phyloP scores from a whole-genome alignment of 2,888 invertebrate species.

The Ferdinandea cuprea region DNA sequence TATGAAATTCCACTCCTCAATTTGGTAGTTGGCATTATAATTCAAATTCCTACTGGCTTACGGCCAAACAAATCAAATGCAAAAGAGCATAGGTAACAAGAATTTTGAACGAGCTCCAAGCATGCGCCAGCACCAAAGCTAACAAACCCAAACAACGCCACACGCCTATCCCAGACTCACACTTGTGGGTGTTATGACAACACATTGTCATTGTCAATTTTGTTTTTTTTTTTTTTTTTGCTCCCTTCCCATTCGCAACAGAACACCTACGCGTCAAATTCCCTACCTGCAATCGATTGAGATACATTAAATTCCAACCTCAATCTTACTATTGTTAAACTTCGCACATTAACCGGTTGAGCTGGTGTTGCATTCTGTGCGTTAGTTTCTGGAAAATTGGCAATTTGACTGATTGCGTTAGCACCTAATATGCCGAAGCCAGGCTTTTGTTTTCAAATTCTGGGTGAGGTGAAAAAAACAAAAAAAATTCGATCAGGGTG shows the following conservation, averaged over 20 bases:
- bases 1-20: slow-evolving; percentile 32
- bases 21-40: not conserved
- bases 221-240: not conserved
- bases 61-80: slow-evolving; percentile 2
- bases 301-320: slow-evolving; percentile 67
- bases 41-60: slow-evolving; percentile 1
- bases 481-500: slow-evolving; percentile 47
- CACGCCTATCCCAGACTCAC: slow-evolving; percentile 43
- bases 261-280: slow-evolving; percentile 56
- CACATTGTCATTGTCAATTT: slow-evolving; percentile 68
- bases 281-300: slow-evolving; percentile 66
- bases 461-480: slow-evolving; percentile 2
- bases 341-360: slow-evolving; percentile 39
- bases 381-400: slow-evolving; percentile 35
- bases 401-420: slow-evolving; percentile 62
- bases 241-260: slow-evolving; percentile 25
- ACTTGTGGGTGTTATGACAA: slow-evolving; percentile 68
- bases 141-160: slow-evolving; percentile 46
- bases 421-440: slow-evolving; percentile 43
- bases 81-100: slow-evolving; percentile 9
- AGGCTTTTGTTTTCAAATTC: slow-evolving; percentile 3
- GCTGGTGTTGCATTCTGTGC: slow-evolving; percentile 36
- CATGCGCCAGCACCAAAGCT: slow-evolving; percentile 15
- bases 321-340: slow-evolving; percentile 55
- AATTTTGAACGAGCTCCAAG: slow-evolving; percentile 17